Base-by-base conservation (phyloP, 2,888 invertebrate genomes). In the Germaria angustata region DNA sequence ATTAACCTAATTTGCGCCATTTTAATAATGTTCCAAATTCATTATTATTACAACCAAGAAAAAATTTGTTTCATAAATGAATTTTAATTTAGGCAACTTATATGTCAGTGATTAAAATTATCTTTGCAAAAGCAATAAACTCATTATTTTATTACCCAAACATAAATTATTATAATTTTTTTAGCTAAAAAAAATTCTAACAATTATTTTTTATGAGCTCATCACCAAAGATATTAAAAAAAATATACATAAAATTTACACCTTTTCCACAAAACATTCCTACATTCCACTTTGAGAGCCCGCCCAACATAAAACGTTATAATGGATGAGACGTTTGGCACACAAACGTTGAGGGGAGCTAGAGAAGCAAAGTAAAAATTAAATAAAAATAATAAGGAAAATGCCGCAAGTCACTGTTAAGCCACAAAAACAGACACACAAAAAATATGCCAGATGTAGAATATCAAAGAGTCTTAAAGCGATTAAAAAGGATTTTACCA, bases 401-500 rank as follows among this genome's bases (percentile, higher is more conserved):
- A 59, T 57, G 73, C 73, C 69, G 73, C 63, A 81, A 57, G 65
- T 72, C 20, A 61, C 49, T 77, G 55, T 68, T 72, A 77, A 72
- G 55, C 68, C 55, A 69, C 59, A 75, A 65, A 51, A 59, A 63
- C n/a, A 46, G 32, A 55, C 49, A 80, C 46, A n/a, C n/a, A n/a
- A 15, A 69, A 80, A 44, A 69, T 53, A 39, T 49, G 63, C 69
- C 72, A 81, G 81, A 73, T 78, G 68, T 63, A 78, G 49, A 63
- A 78, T 81, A 78, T 81, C 34, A 68, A 78, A 78, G 68, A 73
- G 72, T 65, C 63, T 75, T 81, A 51, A 63, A 78, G 73, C 69
- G 68, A 81, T 81, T 78, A 75, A 78, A 59, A 71, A 51, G 69
- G 73, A 69, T 78, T 82, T 69, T 59, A 39, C 51, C 44, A 17